These are phyloP conservation scores for Drosophila leontia DNA, from an alignment of 1,140 invertebrate species.

Conservation along the genomic window DNA sequence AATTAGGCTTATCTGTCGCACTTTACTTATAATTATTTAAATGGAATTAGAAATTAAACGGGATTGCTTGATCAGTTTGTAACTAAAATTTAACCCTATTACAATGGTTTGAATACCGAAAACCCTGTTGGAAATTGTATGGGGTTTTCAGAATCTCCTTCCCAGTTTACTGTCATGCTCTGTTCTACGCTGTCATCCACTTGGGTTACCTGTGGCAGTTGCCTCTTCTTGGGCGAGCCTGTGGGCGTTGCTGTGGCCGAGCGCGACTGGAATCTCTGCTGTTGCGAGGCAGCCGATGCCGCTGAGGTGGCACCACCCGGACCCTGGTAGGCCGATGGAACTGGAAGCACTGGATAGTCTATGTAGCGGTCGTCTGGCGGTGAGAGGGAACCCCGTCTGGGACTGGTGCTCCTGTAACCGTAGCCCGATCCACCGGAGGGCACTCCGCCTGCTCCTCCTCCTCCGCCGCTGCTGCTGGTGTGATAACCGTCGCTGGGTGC, in stretches of 20 bases:
- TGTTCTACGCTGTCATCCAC: background rate
- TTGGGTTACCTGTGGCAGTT: conserved; percentile 93
- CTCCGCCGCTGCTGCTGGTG: conserved; percentile 37
- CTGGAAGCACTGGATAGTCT: conserved; percentile 85
- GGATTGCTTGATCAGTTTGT: background rate
- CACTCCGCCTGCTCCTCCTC: conserved; percentile 14
- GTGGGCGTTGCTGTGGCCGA: conserved; percentile 97
- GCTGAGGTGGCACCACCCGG: conserved; percentile 32
- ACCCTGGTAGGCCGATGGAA: conserved; percentile 51
- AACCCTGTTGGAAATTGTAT: too few relatives aligned
- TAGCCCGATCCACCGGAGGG: conserved; percentile 56
- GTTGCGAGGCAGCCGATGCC: conserved; percentile 76
- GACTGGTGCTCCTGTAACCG: conserved; percentile 84
- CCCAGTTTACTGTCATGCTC: background rate
- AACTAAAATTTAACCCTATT: background rate
- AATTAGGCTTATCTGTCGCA: background rate
- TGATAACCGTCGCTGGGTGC: conserved; percentile 85
- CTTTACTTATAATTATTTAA: background rate
- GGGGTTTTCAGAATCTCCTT: background rate
- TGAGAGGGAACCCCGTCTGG: conserved; percentile 81
- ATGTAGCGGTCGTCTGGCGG: conserved; percentile 84
- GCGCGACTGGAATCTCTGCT: conserved; percentile 90
- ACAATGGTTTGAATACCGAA: background rate
- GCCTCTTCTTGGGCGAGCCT: conserved; percentile 97
- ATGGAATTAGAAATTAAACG: background rate